Evolutionary conservation across 1,140 invertebrate genomes (phyloP).

Genomic region (Drosophila teissieri): DNA sequence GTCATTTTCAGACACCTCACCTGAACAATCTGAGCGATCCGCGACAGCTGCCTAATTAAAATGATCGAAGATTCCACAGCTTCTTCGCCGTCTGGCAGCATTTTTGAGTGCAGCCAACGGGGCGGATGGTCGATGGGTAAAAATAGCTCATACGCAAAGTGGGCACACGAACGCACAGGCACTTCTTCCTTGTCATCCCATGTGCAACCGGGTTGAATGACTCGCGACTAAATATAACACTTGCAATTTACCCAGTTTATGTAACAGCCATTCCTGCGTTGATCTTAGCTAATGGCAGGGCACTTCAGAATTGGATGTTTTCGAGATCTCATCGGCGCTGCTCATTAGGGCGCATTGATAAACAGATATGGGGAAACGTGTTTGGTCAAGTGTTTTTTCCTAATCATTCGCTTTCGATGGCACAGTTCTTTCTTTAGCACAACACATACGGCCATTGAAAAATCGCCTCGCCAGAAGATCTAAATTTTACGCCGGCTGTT

Average conservation of each 20-base stretch:
- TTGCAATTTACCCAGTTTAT: slow-evolving; percentile 29
- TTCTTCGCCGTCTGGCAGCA: slow-evolving; percentile 25
- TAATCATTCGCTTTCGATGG: slow-evolving; percentile 10
- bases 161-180: slow-evolving; percentile 41
- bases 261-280: slow-evolving; percentile 17
- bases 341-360: slow-evolving; percentile 42
- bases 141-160: slow-evolving; percentile 71
- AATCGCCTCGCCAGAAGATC: slow-evolving; percentile 30
- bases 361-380: slow-evolving; percentile 47
- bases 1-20: slow-evolving; percentile 32
- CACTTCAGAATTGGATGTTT: background rate
- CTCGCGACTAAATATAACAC: slow-evolving; percentile 44
- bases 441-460: slow-evolving; percentile 5
- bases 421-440: slow-evolving; percentile 31
- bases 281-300: background rate
- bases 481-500: slow-evolving; percentile 24
- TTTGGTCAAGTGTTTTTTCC: slow-evolving; percentile 21
- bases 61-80: slow-evolving; percentile 47
- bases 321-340: slow-evolving; percentile 23
- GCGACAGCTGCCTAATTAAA: slow-evolving; percentile 76
- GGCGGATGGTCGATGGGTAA: slow-evolving; percentile 26
- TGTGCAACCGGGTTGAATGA: slow-evolving; percentile 68
- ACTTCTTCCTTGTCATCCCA: slow-evolving; percentile 11
- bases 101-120: slow-evolving; percentile 6
- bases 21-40: slow-evolving; percentile 27